Conservation (phyloP, 1,140 invertebrate species). For the Muscidifurax raptorellus region DNA sequence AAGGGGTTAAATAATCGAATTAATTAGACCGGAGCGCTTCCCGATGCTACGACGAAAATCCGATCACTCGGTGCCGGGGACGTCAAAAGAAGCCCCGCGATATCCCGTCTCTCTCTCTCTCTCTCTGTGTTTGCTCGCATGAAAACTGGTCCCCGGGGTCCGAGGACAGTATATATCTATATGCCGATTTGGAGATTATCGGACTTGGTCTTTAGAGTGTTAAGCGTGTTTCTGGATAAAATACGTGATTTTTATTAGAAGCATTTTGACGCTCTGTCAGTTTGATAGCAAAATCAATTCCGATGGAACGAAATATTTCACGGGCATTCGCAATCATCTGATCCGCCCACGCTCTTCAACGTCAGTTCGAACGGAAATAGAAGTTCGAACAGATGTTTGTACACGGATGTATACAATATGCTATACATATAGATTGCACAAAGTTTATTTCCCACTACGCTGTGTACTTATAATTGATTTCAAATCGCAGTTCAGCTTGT, state of each 20-base stretch:
- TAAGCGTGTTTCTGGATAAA: no score
- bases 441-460: no score
- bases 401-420: no score
- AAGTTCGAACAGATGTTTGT: no score
- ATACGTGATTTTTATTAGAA: no score
- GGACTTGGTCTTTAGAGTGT: not conserved
- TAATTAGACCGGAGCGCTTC: slow-evolving; percentile 5
- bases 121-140: not conserved
- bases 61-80: not conserved
- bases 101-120: not conserved
- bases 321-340: not conserved
- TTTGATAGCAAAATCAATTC: no score
- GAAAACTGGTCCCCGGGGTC: not conserved
- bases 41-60: slow-evolving; percentile 7
- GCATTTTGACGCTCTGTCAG: no score
- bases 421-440: no score
- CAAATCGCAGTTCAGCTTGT: no score
- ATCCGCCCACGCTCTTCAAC: not conserved
- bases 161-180: no score
- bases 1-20: slow-evolving; percentile 9
- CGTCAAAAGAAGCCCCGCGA: slow-evolving; percentile 10
- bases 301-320: not conserved
- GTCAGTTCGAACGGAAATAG: not conserved
- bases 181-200: not conserved
- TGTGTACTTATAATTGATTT: no score